Base-by-base conservation (phyloP, 2,888 invertebrate species). In the Merodon equestris region DNA sequence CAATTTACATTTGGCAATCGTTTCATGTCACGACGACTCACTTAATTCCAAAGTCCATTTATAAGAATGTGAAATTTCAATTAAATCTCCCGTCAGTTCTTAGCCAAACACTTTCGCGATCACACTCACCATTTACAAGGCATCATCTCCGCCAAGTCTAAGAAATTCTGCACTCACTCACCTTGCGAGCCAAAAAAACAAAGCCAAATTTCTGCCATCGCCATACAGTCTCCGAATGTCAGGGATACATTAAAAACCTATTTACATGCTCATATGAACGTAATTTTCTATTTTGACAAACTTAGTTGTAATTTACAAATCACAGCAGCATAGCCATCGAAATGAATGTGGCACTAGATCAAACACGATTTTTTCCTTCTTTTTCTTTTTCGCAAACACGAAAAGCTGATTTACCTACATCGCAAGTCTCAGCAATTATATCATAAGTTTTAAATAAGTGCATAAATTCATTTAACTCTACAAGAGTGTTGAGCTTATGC, bases 371-470 rank as follows among this genome's bases (percentile, higher is more conserved):
- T 40, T 27, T n/a, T n/a, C n/a, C n/a, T n/a, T n/a, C n/a, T n/a
- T n/a, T n/a, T n/a, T n/a, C n/a, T n/a, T 58, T 61, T 18, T 56
- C 4, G 38, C 40, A n/a, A 40, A 27, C 58, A 66, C 18, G 19
- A 19, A n/a, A n/a, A n/a, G n/a, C n/a, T n/a, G n/a, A n/a, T n/a
- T n/a, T 15, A n/a, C 10, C 40, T 48, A 48, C 48, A 14, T 44
- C 15, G 44, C 50, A 13, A 48, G 47, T 60, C 38, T 53, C 58
- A 74, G 60, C 79, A 74, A 73, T 79, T 79, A 79, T 79, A 79
- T 79, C 79, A 79, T 79, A 74, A 79, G 79, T 74, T 70, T 79
- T 74, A 79, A 79, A 79, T 79, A 79, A 74, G 74, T 70, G 79
- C 79, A 79, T 79, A 74, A 79, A 74, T 79, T 68, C 74, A 79